Evolutionary conservation across 2,888 invertebrate genomes (phyloP), one percentile per base, ranked within the genome.

Genomic region (Limenitis camilla): DNA sequence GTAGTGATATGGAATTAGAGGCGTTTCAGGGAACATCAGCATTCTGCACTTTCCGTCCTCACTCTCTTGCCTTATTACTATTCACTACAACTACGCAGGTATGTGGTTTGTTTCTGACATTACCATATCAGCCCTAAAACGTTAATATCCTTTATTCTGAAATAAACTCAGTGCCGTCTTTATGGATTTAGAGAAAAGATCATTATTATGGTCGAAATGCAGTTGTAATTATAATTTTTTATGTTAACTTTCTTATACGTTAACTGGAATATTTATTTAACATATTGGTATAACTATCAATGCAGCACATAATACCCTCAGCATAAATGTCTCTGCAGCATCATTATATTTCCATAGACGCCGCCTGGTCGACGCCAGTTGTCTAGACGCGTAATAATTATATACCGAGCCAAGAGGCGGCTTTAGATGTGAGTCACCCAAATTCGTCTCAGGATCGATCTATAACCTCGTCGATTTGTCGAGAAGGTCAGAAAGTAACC

Each of bases 1-100:
- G 69, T 77, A 81, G 79, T 85, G 85, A 85, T 81, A 86, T 86
- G 86, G 86, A 83, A 81, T 82, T 81, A 80, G 75, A 67, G 77
- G 70, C 68, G 71, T 73, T 70, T 74, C 77, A 68, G 71, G 72
- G 72, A 78, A 72, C 72, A 68, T 72, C 62, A 72, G 67, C 71
- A 76, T 77, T 80, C 80, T 83, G 81, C 76, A 74, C 78, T 78
- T 81, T 79, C 80, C 83, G 83, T 83, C 81, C 82, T 81, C 74
- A 71, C 69, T 74, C 65, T 76, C 72, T 81, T 74, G 72, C 71
- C 74, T 78, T 76, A 72, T 65, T 71, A 71, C 76, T 67, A 71
- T 73, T 72, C 69, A 74, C 65, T 70, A 68, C 68, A 67, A 67
- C 69, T 66, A 71, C 71, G 72, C 80, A 82, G 83, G 85, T 86